These are phyloP conservation scores for Kuschelorhynchus macadamiae DNA, from an alignment of 2,888 invertebrate species.

Conservation along the genomic window DNA sequence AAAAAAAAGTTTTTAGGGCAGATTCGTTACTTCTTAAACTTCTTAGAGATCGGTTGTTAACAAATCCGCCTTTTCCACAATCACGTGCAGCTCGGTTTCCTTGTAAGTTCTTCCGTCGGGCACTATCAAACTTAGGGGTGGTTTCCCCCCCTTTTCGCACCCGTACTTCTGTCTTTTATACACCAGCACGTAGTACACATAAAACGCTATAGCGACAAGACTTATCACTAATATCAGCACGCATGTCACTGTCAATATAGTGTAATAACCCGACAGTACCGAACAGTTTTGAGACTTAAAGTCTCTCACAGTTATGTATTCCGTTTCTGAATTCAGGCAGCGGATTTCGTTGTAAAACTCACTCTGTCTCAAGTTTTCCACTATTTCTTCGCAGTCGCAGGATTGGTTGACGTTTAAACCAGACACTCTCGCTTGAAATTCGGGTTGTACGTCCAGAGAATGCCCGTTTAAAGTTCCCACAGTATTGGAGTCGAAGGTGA, in stretches of 20 bases:
- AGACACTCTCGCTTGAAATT: slow-evolving; percentile 73
- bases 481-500: slow-evolving; percentile 77
- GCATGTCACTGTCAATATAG: slow-evolving; percentile 65
- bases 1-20: too few relatives aligned
- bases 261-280: slow-evolving; percentile 60
- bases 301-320: slow-evolving; percentile 59
- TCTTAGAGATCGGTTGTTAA: slow-evolving; percentile 79
- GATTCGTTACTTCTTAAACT: too few relatives aligned
- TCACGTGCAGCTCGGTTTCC: slow-evolving; percentile 89
- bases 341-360: slow-evolving; percentile 61
- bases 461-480: slow-evolving; percentile 72
- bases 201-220: slow-evolving; percentile 64
- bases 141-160: slow-evolving; percentile 63
- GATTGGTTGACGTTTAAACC: slow-evolving; percentile 73
- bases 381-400: slow-evolving; percentile 71
- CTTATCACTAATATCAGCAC: slow-evolving; percentile 69
- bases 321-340: slow-evolving; percentile 59
- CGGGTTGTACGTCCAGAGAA: slow-evolving; percentile 73
- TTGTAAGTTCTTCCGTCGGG: slow-evolving; percentile 87
- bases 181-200: slow-evolving; percentile 67
- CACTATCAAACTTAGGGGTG: slow-evolving; percentile 76
- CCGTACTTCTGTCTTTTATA: slow-evolving; percentile 66
- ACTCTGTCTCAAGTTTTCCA: slow-evolving; percentile 55
- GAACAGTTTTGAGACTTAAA: slow-evolving; percentile 62
- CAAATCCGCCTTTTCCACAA: slow-evolving; percentile 87